Base-by-base conservation (phyloP, 2,888 invertebrate genomes). In the Gymnosoma rotundatum region DNA sequence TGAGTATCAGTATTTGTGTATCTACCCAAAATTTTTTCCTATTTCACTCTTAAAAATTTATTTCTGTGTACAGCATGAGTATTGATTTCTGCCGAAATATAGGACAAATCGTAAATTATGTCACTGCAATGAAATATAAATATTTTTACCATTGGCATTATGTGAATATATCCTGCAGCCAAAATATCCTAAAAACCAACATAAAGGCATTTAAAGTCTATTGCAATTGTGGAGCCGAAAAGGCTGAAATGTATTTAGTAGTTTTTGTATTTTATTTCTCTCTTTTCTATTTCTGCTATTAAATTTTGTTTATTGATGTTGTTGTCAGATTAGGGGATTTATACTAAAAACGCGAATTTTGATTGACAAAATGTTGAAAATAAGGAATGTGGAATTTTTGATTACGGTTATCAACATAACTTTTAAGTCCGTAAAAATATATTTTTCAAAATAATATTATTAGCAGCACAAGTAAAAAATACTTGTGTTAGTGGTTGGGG, bases 31-130 rank as follows among this genome's bases (percentile, higher is more conserved):
- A 25, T 2, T 25, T 25, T 25, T 25, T 25, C 69, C 73, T 80
- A 80, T 32, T 5, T 32, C 32, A 7, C 80, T 73, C 56, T 80
- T 74, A 64, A 70, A 58, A 78, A 78, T 84, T 84, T 84, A 84
- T 84, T 81, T 66, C 73, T 78, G 84, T 52, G 52, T 84, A 70
- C 74, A 74, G 69, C 81, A 81, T 78, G 78, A 81, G 70, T 52
- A 16, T 67, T 72, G 75, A 60, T 74, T 74, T 60, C 36, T 54
- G 48, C 18, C n/a, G 21, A 73, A 80, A 67, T 79, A 45, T 48
- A 20, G 42, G 63, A 45, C 20, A 58, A 36, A 16, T 16, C 20
- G 36, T 61, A 50, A 50, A 38, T 50, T n/a, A 10, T 12, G 20
- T 73, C 18, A 72, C 18, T 60, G 48, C 48, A 36, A 32, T 60